phyloP scores from a whole-genome alignment of 2,888 invertebrate genomes.

The Ceramica pisi region DNA sequence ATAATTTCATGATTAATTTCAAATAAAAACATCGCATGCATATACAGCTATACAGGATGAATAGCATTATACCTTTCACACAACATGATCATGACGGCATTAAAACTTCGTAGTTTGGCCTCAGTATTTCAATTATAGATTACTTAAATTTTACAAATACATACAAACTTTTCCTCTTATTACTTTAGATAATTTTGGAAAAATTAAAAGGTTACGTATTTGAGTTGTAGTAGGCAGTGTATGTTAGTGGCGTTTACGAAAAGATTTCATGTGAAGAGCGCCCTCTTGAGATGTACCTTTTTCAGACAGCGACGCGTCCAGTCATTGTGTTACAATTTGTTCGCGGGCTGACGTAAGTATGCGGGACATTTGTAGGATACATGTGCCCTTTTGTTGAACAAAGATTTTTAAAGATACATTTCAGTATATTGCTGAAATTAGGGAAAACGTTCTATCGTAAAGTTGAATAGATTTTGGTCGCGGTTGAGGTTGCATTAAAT shows the following conservation, averaged over 20 bases:
- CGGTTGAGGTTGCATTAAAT: too few relatives aligned
- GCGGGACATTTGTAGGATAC: not conserved
- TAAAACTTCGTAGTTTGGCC: too few relatives aligned
- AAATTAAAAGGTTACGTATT: not conserved
- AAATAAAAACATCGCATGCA: too few relatives aligned
- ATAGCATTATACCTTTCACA: too few relatives aligned
- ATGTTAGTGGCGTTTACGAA: not conserved
- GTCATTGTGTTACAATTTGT: conserved; percentile 38
- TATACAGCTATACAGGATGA: too few relatives aligned
- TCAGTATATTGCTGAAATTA: not conserved
- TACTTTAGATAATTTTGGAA: not conserved
- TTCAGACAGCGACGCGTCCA: conserved; percentile 15
- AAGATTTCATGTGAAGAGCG: conserved; percentile 6
- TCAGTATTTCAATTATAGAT: too few relatives aligned
- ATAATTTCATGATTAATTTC: too few relatives aligned
- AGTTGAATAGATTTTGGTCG: not conserved
- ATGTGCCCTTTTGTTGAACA: conserved; percentile 4
- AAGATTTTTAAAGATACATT: not conserved
- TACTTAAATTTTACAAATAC: too few relatives aligned
- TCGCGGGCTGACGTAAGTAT: conserved; percentile 15
- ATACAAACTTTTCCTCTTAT: too few relatives aligned
- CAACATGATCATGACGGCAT: too few relatives aligned
- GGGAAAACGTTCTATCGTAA: not conserved
- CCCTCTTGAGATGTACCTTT: conserved; percentile 2
- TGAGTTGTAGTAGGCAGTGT: not conserved